Conservation (phyloP, 2,888 invertebrate genomes). For the Euplexia lucipara region DNA sequence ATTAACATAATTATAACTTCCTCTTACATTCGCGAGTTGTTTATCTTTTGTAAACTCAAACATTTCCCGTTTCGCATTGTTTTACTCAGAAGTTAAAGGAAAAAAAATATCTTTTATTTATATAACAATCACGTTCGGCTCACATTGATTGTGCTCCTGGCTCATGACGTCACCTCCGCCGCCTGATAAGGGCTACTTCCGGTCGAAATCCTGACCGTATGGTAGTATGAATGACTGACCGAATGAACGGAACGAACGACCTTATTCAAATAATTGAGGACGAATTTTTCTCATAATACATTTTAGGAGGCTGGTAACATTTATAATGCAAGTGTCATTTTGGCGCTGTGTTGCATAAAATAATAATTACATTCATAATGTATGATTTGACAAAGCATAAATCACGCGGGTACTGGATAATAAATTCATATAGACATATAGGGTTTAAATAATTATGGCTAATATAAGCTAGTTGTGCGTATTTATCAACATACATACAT, state of each 20-base stretch:
- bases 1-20: conserved; percentile 68
- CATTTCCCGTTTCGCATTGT: conserved; percentile 84
- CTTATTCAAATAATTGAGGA: conserved; percentile 71
- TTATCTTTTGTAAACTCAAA: conserved; percentile 74
- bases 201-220: conserved; percentile 82
- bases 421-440: conserved; percentile 58
- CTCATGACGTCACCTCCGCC: conserved; percentile 87
- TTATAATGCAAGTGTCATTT: conserved; percentile 51
- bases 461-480: conserved; percentile 28
- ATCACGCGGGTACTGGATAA: conserved; percentile 36
- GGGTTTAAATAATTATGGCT: conserved; percentile 61
- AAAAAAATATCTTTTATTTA: conserved; percentile 82
- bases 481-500: conserved; percentile 42
- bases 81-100: conserved; percentile 78
- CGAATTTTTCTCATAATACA: conserved; percentile 55
- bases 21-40: conserved; percentile 62
- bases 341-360: conserved; percentile 56
- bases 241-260: conserved; percentile 70
- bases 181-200: conserved; percentile 89
- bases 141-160: conserved; percentile 79
- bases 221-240: conserved; percentile 75
- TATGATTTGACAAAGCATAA: conserved; percentile 62
- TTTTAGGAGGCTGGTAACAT: conserved; percentile 43
- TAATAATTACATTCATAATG: conserved; percentile 64
- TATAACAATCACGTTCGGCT: conserved; percentile 88